phyloP scores from a whole-genome alignment of 2,113 vertebrate species.

The Petroica traversi region DNA sequence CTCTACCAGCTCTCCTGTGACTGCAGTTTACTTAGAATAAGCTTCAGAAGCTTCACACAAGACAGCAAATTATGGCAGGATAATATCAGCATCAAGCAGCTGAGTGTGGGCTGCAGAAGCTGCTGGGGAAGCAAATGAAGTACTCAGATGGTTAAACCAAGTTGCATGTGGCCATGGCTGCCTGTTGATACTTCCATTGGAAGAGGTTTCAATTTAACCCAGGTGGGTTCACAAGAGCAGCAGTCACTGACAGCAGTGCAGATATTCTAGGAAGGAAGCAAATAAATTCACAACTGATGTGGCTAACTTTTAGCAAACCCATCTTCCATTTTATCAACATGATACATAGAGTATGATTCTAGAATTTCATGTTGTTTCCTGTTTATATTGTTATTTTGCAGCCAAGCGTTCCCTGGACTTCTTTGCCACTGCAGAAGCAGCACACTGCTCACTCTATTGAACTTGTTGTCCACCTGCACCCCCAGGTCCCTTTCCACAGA shows the following conservation, averaged over 20 bases:
- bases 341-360: constrained; percentile 13
- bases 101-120: background rate
- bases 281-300: constrained; percentile 41
- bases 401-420: background rate
- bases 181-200: background rate
- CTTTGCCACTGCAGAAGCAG: background rate
- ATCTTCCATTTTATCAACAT: constrained; percentile 26
- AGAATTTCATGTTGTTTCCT: constrained; percentile 45
- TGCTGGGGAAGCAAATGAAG: background rate
- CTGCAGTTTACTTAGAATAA: background rate
- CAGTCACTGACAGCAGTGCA: background rate
- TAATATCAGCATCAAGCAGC: background rate
- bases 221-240: background rate
- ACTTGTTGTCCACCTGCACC: background rate
- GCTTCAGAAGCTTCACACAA: background rate
- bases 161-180: background rate
- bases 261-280: background rate
- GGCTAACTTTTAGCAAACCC: constrained; percentile 47
- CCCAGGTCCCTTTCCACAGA: background rate
- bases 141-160: background rate
- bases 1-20: background rate
- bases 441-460: background rate
- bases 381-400: constrained; percentile 46
- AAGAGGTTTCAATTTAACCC: background rate
- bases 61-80: background rate